A percentile compares a stretch with the other conserved stretches of the same genome.
Evolutionary conservation across 2,888 invertebrate species (phyloP).

Genomic region (Ectemnius cavifrons): DNA sequence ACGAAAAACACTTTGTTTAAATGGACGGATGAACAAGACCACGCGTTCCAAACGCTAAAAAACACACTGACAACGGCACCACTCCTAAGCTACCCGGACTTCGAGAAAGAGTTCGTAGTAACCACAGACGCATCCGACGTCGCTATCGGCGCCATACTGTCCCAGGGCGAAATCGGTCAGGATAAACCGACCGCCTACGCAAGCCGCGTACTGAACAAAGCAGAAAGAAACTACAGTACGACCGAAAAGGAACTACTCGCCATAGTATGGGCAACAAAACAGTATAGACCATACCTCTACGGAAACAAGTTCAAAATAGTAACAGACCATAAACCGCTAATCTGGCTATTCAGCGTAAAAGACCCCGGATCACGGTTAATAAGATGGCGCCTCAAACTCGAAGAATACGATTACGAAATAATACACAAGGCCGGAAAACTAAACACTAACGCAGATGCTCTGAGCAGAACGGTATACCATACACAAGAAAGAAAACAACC

Average conservation of each 20-base stretch:
- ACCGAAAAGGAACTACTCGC: conserved; percentile 73
- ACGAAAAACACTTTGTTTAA: conserved; percentile 23
- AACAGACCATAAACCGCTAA: conserved; percentile 71
- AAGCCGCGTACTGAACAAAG: conserved; percentile 65
- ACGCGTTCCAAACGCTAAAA: conserved; percentile 5
- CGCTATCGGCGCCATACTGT: too few species aligned
- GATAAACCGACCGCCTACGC: conserved; percentile 70
- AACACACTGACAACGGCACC: too few species aligned
- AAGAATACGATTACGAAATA: conserved; percentile 69
- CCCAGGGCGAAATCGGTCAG: background rate
- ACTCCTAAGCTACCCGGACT: too few species aligned
- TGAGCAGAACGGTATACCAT: conserved; percentile 3
- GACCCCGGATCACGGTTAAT: conserved; percentile 64
- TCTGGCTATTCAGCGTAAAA: conserved; percentile 68
- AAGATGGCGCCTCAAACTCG: conserved; percentile 65
- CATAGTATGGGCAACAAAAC: conserved; percentile 69
- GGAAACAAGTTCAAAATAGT: conserved; percentile 70
- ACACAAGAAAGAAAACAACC: too few species aligned
- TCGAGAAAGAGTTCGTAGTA: too few species aligned
- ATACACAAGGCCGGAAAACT: conserved; percentile 62
- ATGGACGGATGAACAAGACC: conserved; percentile 51
- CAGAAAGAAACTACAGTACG: conserved; percentile 70
- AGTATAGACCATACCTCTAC: conserved; percentile 73
- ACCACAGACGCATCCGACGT: too few species aligned
- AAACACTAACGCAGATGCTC: conserved; percentile 66